Evolutionary conservation across 2,113 vertebrate genomes (phyloP), one percentile per base, ranked within the genome.

Genomic region (Pedetes capensis): DNA sequence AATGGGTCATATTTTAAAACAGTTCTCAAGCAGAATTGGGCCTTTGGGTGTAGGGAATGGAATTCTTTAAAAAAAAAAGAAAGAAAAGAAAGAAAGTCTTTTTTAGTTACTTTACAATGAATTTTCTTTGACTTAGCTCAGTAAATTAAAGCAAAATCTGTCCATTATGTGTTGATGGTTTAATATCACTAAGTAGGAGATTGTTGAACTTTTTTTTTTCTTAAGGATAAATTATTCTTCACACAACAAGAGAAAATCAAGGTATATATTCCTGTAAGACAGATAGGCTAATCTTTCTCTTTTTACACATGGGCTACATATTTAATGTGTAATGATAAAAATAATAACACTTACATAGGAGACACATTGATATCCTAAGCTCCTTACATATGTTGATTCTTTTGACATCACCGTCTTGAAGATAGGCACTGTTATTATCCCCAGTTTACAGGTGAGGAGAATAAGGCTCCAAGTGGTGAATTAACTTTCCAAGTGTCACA

Each of bases 1-100:
- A 96, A 71, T 76, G 34, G 82, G 49, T 78, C 91, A 53, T 80
- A 91, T 91, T 96, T 95, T 88, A 59, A 71, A 89, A 55, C 8
- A 25, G 44, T 59, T 87, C 66, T 83, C 79, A 64, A 81, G 59
- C 61, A 87, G 86, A 89, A 91, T 10, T 79, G 53, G 79, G 49
- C 78, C 71, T 87, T 71, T 68, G 69, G 49, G 83, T 63, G 89
- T 84, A 53, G 29, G 13, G 49, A 34, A 44, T 59, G 39, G 17
- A 37, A n/a, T 27, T 80, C 10, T 87, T 53, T 83, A 68, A 25
- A 42, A 34, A 39, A 27, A 17, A 13, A 44, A 42, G 29, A 59
- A 80, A 39, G 17, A 5, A 47, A 2, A 25, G 22, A 39, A 2
- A 37, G 57, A 55, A 9, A 22, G 22, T 2, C 27, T 27, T 42